Percentiles rank a stretch among this genome's conserved stretches.
Conservation (phyloP, 2,888 invertebrate species). For the Ellobium chinense region DNA sequence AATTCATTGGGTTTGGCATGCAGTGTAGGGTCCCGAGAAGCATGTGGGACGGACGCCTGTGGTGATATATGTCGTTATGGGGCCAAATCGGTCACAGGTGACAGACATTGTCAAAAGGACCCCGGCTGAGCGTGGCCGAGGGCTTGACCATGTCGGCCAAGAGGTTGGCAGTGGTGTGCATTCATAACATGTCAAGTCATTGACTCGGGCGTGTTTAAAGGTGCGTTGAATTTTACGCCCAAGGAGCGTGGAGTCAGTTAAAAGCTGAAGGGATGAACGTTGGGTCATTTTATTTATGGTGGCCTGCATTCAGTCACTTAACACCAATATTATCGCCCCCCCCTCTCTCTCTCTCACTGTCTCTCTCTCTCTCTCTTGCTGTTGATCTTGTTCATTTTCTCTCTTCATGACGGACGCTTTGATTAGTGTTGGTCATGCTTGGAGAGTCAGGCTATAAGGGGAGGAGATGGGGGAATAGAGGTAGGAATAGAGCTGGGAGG, state of each 20-base stretch:
- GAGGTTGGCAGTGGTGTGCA: not conserved
- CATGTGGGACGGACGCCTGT: not conserved
- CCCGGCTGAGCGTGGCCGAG: not conserved
- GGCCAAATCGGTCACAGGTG: not conserved
- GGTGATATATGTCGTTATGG: not conserved
- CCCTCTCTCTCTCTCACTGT: too few species aligned
- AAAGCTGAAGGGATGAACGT: too few species aligned
- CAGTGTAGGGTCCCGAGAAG: not conserved
- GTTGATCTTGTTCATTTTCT: too few species aligned
- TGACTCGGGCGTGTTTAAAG: not conserved
- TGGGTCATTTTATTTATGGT: too few species aligned
- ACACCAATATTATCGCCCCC: too few species aligned
- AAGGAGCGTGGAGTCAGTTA: not conserved
- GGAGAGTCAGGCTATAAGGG: too few species aligned
- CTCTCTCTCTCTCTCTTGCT: too few species aligned
- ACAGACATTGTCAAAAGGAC: not conserved
- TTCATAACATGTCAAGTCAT: not conserved
- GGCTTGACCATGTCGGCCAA: not conserved
- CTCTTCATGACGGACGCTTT: too few species aligned
- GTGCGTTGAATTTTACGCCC: not conserved
- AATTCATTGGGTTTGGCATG: not conserved
- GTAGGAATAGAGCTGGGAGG: too few species aligned
- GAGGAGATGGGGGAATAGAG: too few species aligned
- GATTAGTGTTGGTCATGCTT: too few species aligned
- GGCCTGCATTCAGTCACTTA: too few species aligned